Evolutionary conservation across 30 jellyfish, hydroid and myxozoan genomes (phyloP).

Genomic region (Catostylus mosaicus): DNA sequence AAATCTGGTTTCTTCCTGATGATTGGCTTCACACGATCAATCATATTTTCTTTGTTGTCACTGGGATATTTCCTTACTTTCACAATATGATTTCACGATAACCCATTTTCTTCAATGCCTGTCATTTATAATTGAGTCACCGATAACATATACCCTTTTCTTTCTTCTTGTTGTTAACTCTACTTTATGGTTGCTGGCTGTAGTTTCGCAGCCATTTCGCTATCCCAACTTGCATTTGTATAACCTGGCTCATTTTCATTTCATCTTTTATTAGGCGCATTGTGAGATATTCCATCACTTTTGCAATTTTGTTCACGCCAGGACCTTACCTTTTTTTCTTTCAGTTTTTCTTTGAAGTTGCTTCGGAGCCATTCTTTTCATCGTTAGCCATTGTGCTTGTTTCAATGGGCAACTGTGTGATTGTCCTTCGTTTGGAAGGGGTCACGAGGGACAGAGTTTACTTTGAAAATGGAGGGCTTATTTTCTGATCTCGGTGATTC

Average conservation of each 20-base stretch:
- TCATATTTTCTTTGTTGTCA: background rate
- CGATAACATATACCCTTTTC: slow-evolving; percentile 34
- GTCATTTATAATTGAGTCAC: slow-evolving; percentile 23
- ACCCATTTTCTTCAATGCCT: slow-evolving; percentile 16
- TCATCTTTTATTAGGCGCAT: slow-evolving; percentile 19
- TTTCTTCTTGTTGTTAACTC: slow-evolving; percentile 14
- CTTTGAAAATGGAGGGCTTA: slow-evolving; percentile 13
- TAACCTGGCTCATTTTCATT: slow-evolving; percentile 20
- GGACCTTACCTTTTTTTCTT: background rate
- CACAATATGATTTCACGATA: slow-evolving; percentile 1
- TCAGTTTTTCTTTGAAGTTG: slow-evolving; percentile 1
- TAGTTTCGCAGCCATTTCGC: slow-evolving; percentile 17
- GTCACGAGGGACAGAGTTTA: slow-evolving; percentile 33
- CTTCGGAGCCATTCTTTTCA: slow-evolving; percentile 19
- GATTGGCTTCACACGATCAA: slow-evolving; percentile 4
- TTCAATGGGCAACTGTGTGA: background rate
- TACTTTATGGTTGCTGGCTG: slow-evolving; percentile 15
- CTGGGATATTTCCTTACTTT: background rate
- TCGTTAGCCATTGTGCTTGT: slow-evolving; percentile 22
- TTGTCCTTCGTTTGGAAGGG: slow-evolving; percentile 29
- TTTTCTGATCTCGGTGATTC: slow-evolving; percentile 18
- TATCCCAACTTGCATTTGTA: slow-evolving; percentile 14
- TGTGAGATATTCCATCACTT: slow-evolving; percentile 25
- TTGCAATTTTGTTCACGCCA: background rate
- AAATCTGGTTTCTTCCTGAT: slow-evolving; percentile 6